phyloP scores from a whole-genome alignment of 1,140 invertebrate species.

The Scaptodrosophila lebanonensis region DNA sequence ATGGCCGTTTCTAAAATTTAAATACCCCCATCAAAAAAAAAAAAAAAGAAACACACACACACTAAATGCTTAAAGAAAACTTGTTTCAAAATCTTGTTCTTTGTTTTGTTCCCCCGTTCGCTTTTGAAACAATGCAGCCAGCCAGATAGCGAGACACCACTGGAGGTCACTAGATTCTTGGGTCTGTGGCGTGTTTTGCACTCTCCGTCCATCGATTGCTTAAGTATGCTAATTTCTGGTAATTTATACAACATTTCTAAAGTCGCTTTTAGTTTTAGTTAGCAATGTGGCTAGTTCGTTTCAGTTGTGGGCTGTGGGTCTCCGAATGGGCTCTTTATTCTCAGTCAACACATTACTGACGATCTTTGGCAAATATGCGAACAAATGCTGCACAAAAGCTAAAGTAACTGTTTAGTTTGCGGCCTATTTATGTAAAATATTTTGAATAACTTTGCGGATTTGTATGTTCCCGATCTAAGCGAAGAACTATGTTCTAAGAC shows the following conservation, averaged over 20 bases:
- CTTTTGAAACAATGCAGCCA: constrained; percentile 21
- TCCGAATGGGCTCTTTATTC: neutral
- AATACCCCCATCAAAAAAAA: no score
- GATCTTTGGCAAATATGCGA: constrained; percentile 11
- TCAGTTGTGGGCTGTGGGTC: no score
- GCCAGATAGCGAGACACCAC: constrained; percentile 2
- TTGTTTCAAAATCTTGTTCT: constrained; percentile 44
- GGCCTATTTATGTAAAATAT: constrained; percentile 8
- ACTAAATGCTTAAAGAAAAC: no score
- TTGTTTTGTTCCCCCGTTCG: constrained; percentile 19
- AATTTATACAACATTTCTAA: constrained; percentile 58
- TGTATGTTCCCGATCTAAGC: neutral
- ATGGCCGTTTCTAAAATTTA: neutral
- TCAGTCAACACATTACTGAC: neutral
- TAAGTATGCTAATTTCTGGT: constrained; percentile 55
- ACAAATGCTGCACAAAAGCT: constrained; percentile 32
- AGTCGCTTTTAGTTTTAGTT: no score
- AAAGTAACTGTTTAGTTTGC: constrained; percentile 48
- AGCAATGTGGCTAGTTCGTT: no score
- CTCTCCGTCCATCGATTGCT: constrained; percentile 38
- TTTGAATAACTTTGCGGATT: neutral
- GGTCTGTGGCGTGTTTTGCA: constrained; percentile 12
- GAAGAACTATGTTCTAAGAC: constrained; percentile 13
- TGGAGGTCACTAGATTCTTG: neutral
- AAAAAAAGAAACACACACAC: no score